Base-by-base conservation (phyloP, 2,888 invertebrate species). In the Trimorus sp. region DNA sequence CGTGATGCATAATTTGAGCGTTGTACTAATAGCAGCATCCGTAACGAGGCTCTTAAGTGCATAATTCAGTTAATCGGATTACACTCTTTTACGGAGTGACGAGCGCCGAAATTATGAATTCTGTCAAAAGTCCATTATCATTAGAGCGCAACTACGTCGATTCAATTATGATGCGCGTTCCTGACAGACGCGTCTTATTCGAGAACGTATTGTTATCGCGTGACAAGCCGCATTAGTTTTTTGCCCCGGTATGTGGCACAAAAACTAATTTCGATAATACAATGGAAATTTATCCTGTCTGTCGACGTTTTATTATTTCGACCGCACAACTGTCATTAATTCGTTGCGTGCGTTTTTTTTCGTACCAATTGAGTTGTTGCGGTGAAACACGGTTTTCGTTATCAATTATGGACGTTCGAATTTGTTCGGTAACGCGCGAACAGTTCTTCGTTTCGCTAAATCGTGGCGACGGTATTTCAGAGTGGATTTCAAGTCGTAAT, bases 121-220 rank as follows among this genome's bases (percentile, higher is more conserved):
- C 74, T 58, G 63, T 63, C 79, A 79, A 60, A 79, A 79, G 74
- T 79, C 79, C 74, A 79, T 79, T 74, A 74, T 79, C 62, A 74
- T 79, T 79, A 79, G 53, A 53, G 38, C 38, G 36, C 2, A 60
- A 69, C 60, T 51, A 62, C 74, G 68, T 63, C 69, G 36, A 59
- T 66, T 63, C 62, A 68, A 68, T 63, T 78, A 69, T 62, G 68
- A 73, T 14, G n/a, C 49, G 37, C 54, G 48, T 49, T 60, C 14
- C 73, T 56, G 59, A 73, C 78, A 53, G 60, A 60, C 37, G 37
- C 59, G 53, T 73, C 71, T 66, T 79, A 66, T 58, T 66, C 65
- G 63, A 51, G 15, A 36, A 53, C 12, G 40, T 16, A 65, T 58
- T 58, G 65, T 42, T 53, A 37, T 62, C 42, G 42, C 14, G 12